Percentiles rank a stretch among this genome's conserved stretches.
Evolutionary conservation across 1,140 invertebrate species (phyloP).

Genomic region (Pseudomyrmex gracilis): DNA sequence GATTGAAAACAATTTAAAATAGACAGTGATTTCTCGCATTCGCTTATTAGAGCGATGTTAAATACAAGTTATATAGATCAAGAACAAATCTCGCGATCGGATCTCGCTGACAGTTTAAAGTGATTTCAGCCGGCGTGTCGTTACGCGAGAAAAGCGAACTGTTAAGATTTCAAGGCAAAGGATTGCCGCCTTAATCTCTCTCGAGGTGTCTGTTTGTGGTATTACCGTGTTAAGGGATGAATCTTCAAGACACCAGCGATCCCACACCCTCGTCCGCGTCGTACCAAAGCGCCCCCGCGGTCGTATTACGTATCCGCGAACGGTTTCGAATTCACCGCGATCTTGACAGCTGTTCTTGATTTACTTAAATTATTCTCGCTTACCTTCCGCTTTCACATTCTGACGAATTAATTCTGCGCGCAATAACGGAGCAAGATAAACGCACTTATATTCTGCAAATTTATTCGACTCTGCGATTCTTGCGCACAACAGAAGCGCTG

Average conservation of each 20-base stretch:
- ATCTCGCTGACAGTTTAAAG: constrained; percentile 74
- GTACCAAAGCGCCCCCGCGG: not conserved
- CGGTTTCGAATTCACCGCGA: constrained; percentile 64
- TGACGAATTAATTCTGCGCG: constrained; percentile 48
- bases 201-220: constrained; percentile 79
- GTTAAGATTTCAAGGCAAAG: constrained; percentile 74
- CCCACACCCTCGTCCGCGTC: constrained; percentile 26
- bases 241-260: constrained; percentile 68
- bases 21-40: constrained; percentile 36
- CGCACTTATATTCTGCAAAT: not conserved
- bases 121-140: constrained; percentile 75
- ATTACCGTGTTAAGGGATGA: constrained; percentile 80
- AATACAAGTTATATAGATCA: constrained; percentile 69
- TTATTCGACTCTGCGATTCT: constrained; percentile 40
- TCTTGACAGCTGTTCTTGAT: constrained; percentile 52
- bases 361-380: constrained; percentile 62
- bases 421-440: constrained; percentile 31
- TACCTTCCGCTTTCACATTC: constrained; percentile 13
- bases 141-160: constrained; percentile 61
- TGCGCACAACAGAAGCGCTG: not conserved
- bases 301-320: constrained; percentile 60
- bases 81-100: constrained; percentile 74
- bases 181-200: constrained; percentile 79
- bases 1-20: not conserved
- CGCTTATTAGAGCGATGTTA: constrained; percentile 32